Percentiles rank a stretch among this genome's conserved stretches.
These are phyloP conservation scores for Seriola quinqueradiata DNA, from an alignment of 2,113 vertebrate species.

Conservation along the genomic window DNA sequence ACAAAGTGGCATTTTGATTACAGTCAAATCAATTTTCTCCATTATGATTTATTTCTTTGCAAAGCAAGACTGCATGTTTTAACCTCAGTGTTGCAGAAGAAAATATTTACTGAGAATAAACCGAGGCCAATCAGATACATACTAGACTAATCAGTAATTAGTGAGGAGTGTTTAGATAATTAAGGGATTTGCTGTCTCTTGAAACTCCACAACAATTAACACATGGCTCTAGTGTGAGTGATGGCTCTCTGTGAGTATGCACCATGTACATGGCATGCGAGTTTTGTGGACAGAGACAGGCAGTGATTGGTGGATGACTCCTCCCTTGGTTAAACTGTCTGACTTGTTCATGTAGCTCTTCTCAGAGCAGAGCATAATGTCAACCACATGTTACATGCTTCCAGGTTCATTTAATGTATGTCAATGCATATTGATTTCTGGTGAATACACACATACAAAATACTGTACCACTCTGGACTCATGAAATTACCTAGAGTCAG, in stretches of 20 bases:
- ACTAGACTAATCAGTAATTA: constrained; percentile 17
- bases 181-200: constrained; percentile 17
- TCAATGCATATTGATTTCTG: background rate
- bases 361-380: background rate
- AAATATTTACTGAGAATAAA: background rate
- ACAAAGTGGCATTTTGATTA: background rate
- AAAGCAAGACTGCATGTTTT: background rate
- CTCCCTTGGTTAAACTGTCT: background rate
- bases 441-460: background rate
- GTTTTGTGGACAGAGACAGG: background rate
- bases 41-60: background rate
- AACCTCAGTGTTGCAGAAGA: background rate
- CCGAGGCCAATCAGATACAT: background rate
- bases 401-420: background rate
- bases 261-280: background rate
- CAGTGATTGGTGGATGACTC: constrained; percentile 1
- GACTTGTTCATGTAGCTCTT: too few species aligned
- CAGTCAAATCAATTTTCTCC: background rate
- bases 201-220: background rate
- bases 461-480: background rate
- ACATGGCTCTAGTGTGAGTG: background rate
- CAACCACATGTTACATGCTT: background rate
- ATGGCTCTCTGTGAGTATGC: background rate
- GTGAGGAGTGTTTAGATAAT: constrained; percentile 13
- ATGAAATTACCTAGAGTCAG: too few species aligned